Base-by-base conservation (phyloP, 2,113 vertebrate genomes). In the Neopipo cinnamomea region DNA sequence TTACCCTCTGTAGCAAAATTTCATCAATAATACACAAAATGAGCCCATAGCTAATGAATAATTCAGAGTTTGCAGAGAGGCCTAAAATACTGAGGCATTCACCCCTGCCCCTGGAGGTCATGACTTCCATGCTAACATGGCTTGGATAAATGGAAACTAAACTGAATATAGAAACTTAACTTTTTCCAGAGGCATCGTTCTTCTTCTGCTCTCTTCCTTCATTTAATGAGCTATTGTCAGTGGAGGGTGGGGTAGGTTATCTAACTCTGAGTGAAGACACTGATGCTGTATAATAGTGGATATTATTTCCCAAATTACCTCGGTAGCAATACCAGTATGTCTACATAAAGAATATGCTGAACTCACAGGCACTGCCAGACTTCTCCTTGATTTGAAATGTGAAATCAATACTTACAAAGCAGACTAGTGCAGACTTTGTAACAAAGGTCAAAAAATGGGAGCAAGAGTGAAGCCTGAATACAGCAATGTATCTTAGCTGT, bases 111-210 rank as follows among this genome's bases (percentile, higher is more conserved):
- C 46, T 0, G 0, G n/a, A 42, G 59, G 85, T 95, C 63, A 20
- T 49, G 55, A 71, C 73, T 91, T 72, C 5, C 83, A 19, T 67
- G 70, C 17, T 95, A 61, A 46, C 41, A 17, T 21, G 70, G 52
- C 62, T 83, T 74, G 46, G 92, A 93, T 47, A 93, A 84, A 95
- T 94, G 61, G 89, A 96, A 97, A 94, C 66, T 49, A 56, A 85
- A 66, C 92, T 93, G 89, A 71, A 89, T 94, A 93, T 89, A 94
- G 95, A 97, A 92, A 85, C 81, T 55, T 91, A 73, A 87, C 94
- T 89, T 95, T 88, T 96, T 95, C 95, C 92, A 85, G 83, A 89
- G 82, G 95, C n/a, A 92, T 63, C 0, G 27, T 50, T 92, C 85
- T 37, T 88, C 21, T 92, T 93, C 74, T 94, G 14, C 80, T 30